Evolutionary conservation across 2,888 invertebrate genomes (phyloP), one percentile per base, ranked within the genome.

Genomic region (Torymus aiolomorphi): DNA sequence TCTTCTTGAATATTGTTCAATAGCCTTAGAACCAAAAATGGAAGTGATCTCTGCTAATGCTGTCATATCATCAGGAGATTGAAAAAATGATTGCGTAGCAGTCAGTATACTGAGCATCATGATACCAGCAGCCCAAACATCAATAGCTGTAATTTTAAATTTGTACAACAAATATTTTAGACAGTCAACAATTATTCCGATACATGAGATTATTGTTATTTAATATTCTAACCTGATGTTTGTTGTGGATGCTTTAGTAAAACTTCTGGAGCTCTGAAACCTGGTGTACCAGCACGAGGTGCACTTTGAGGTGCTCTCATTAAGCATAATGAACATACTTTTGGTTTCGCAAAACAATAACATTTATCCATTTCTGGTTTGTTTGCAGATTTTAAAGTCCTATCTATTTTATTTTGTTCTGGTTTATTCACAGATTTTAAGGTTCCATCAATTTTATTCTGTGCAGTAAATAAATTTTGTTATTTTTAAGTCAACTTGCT

Each of bases 81-180:
- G 94, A 89, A 97, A 96, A 90, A 97, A 95, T 72, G 96, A 96
- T 91, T 96, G 96, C 13, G 96, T 94, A 61, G 94, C 94, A 85
- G 95, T 95, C 56, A 97, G 92, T 83, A 96, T 92, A 71, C 94
- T 94, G 5, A 96, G 91, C 87, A 97, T 93, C 84, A 97, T 96
- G 70, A 97, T 95, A 78, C 97, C 97, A 62, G 94, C 94, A 69
- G 97, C 96, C 97, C 97, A 97, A 86, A 96, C 92, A 91, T 97
- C 97, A 83, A 97, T 95, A 81, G 95, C 96, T 93, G 89, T 54
- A 91, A 89, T 56, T 42, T 14, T 14, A 54, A 57, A 31, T 63
- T 63, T 31, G 14, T 14, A 57, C 2, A 59, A 18, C 13, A 4
- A 14, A 56, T 31, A 59, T 31, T 31, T 1, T 63, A 52, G 3